Conservation (phyloP, 2,888 invertebrate genomes). For the Poecilus cupreus region DNA sequence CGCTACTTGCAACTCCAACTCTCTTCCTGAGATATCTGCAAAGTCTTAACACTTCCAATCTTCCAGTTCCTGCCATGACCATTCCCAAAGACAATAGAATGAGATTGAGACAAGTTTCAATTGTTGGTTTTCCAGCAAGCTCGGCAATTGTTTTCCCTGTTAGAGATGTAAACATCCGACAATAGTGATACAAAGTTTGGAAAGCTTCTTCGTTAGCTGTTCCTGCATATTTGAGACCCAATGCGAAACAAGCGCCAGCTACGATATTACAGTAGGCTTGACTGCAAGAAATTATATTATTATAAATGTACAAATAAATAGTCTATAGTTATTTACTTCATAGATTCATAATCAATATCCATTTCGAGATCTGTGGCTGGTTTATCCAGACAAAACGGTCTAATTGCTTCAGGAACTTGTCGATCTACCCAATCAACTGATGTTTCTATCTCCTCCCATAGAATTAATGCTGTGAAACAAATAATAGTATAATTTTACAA, state of each 20-base stretch:
- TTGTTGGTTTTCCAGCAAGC: constrained; percentile 90
- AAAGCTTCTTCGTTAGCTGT: constrained; percentile 89
- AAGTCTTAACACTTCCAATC: constrained; percentile 86
- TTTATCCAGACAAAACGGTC: constrained; percentile 85
- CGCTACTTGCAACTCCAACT: constrained; percentile 81
- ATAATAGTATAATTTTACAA: constrained; percentile 23
- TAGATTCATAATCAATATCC: constrained; percentile 91
- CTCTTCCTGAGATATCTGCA: constrained; percentile 90
- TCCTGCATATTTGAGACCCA: constrained; percentile 96
- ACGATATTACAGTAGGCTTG: constrained; percentile 98
- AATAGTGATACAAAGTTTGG: constrained; percentile 84
- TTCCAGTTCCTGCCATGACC: constrained; percentile 97
- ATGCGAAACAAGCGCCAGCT: constrained; percentile 94
- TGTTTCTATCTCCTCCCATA: constrained; percentile 91
- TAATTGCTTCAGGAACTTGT: constrained; percentile 86
- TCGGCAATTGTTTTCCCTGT: constrained; percentile 85
- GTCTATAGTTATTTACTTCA: no score
- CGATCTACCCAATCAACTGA: constrained; percentile 88
- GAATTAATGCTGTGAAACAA: constrained; percentile 80
- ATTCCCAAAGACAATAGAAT: constrained; percentile 87
- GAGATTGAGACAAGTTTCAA: constrained; percentile 92
- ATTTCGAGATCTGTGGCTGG: constrained; percentile 78
- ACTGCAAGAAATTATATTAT: constrained; percentile 73
- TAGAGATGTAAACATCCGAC: constrained; percentile 81
- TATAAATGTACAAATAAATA: no score